A percentile compares a stretch with the other conserved stretches of the same genome.
Evolutionary conservation across 2,797 vertebrate genomes (phyloP).

Genomic region (Hafferia zeledoni): DNA sequence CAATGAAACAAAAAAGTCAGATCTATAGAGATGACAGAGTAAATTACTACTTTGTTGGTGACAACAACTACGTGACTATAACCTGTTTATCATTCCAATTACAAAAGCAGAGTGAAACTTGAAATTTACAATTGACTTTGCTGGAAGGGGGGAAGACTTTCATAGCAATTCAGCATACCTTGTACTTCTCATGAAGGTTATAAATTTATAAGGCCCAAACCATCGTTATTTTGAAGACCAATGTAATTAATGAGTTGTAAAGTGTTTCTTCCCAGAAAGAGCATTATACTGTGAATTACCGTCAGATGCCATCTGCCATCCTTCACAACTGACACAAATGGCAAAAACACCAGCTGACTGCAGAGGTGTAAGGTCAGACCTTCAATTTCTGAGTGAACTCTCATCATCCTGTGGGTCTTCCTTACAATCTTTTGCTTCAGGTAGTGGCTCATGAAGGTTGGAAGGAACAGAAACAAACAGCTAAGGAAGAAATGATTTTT

Average conservation of each 20-base stretch:
- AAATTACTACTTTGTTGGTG: background rate
- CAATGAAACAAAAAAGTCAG: background rate
- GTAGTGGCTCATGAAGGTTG: rapidly evolving
- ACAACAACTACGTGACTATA: background rate
- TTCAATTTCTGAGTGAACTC: background rate
- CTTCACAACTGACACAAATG: rapidly evolving
- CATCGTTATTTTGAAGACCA: background rate
- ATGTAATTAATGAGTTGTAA: background rate
- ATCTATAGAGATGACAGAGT: background rate
- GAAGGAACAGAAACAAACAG: background rate
- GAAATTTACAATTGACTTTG: background rate
- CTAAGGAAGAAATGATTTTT: background rate
- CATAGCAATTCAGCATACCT: background rate
- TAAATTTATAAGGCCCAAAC: background rate
- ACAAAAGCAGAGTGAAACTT: background rate
- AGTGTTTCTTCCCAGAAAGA: background rate
- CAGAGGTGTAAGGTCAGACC: background rate
- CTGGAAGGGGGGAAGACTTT: background rate
- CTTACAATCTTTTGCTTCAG: background rate
- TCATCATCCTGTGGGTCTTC: too few relatives aligned
- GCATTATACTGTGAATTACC: background rate
- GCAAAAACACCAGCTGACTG: background rate
- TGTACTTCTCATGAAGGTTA: background rate
- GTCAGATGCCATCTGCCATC: background rate
- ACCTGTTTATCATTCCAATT: background rate